phyloP scores from a whole-genome alignment of 2,888 invertebrate genomes.

The Rhagophthalmus giganteus region DNA sequence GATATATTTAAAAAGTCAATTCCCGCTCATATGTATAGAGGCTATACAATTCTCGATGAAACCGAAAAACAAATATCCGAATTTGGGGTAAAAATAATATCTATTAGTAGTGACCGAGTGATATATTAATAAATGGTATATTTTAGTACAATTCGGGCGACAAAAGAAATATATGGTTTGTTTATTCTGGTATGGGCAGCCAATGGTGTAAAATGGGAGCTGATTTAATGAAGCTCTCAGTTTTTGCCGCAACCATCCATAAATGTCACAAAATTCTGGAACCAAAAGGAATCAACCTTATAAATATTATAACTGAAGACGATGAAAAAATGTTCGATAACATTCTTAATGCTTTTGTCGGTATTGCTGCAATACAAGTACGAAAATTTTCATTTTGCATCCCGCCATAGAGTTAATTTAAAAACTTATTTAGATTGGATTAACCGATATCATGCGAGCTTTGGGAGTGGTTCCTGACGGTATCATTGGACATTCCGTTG shows the following conservation, averaged over 20 bases:
- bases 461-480: slow-evolving; percentile 70
- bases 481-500: slow-evolving; percentile 88
- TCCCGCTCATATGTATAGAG: slow-evolving; percentile 65
- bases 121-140: background rate
- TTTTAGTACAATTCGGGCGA: slow-evolving; percentile 51
- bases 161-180: slow-evolving; percentile 64
- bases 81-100: slow-evolving; percentile 47
- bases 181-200: slow-evolving; percentile 76
- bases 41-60: slow-evolving; percentile 59
- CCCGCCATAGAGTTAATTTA: too few relatives aligned
- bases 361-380: slow-evolving; percentile 70
- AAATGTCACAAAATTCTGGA: slow-evolving; percentile 61
- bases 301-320: slow-evolving; percentile 62
- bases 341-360: slow-evolving; percentile 71
- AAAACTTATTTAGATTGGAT: slow-evolving; percentile 44
- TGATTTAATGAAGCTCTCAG: slow-evolving; percentile 67
- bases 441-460: slow-evolving; percentile 62
- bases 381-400: too few relatives aligned
- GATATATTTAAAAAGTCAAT: slow-evolving; percentile 57
- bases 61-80: slow-evolving; percentile 47
- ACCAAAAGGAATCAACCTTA: slow-evolving; percentile 65
- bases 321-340: slow-evolving; percentile 64
- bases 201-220: slow-evolving; percentile 74
- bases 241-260: slow-evolving; percentile 66
- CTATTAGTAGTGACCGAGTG: too few relatives aligned